Evolutionary conservation across 2,888 invertebrate species (phyloP).

Genomic region (Steinernema scapterisci): DNA sequence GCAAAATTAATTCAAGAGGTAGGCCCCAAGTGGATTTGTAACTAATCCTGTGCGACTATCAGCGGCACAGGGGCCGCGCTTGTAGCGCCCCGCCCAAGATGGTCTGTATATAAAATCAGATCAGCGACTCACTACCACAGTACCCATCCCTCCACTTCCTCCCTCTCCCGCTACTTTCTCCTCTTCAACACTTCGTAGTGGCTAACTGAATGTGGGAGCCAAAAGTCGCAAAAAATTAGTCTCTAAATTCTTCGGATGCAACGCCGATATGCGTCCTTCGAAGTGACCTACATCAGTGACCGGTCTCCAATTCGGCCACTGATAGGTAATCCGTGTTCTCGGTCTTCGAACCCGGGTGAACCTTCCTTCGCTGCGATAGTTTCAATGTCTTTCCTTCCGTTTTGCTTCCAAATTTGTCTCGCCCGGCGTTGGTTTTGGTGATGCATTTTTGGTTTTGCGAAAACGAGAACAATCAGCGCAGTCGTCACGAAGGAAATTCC

Average conservation of each 20-base stretch:
- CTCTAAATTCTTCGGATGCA: slow-evolving; percentile 10
- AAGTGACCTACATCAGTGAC: slow-evolving; percentile 30
- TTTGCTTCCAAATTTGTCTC: neutral
- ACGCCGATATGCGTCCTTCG: neutral
- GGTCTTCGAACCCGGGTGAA: neutral
- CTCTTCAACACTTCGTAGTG: neutral
- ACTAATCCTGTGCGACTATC: slow-evolving; percentile 29
- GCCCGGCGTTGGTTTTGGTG: neutral
- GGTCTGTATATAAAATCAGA: slow-evolving; percentile 13
- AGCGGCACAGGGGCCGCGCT: slow-evolving; percentile 23
- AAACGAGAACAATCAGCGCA: slow-evolving; percentile 3
- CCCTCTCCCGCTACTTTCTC: neutral
- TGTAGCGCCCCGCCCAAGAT: slow-evolving; percentile 21
- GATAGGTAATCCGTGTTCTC: slow-evolving; percentile 26
- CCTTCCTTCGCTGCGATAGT: neutral
- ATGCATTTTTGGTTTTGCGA: slow-evolving; percentile 7
- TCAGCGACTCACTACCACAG: neutral
- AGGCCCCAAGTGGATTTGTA: slow-evolving; percentile 24
- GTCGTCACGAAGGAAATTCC: neutral
- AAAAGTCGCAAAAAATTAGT: neutral
- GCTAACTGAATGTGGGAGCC: neutral
- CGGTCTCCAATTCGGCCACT: slow-evolving; percentile 20
- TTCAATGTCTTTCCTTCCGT: slow-evolving; percentile 2
- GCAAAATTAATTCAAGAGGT: slow-evolving; percentile 30
- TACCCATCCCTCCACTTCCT: neutral